Evolutionary conservation across 2,888 invertebrate genomes (phyloP).

Genomic region (Aporophyla lueneburgensis): DNA sequence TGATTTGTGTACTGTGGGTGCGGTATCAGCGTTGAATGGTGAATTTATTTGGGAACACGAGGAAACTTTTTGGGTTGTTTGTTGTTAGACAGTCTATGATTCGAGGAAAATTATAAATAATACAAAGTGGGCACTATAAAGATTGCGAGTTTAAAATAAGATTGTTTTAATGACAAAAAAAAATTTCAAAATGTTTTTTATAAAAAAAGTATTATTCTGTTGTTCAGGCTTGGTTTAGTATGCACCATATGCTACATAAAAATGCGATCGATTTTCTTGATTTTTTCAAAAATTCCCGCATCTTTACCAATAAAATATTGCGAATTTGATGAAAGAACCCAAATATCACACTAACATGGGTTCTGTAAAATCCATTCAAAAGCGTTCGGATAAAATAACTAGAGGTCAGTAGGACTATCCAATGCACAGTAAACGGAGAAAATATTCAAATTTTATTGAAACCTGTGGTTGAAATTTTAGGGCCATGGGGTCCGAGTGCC

Average conservation of each 20-base stretch:
- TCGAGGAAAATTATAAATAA: not conserved
- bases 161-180: not conserved
- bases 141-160: not conserved
- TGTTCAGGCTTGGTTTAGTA: no score
- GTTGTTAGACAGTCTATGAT: not conserved
- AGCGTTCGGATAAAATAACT: not conserved
- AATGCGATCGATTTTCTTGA: not conserved
- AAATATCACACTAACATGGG: not conserved
- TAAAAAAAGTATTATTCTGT: no score
- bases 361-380: not conserved
- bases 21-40: constrained; percentile 3
- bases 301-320: no score
- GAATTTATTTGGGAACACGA: constrained; percentile 11
- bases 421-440: no score
- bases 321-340: no score
- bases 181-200: not conserved
- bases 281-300: not conserved
- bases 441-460: no score
- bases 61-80: constrained; percentile 7
- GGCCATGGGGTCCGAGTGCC: no score
- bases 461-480: no score
- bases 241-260: not conserved
- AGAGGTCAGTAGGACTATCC: not conserved
- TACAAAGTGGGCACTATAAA: not conserved
- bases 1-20: constrained; percentile 54